Conservation (phyloP, 2,113 vertebrate genomes). For the Phalacrocorax brasilianus region DNA sequence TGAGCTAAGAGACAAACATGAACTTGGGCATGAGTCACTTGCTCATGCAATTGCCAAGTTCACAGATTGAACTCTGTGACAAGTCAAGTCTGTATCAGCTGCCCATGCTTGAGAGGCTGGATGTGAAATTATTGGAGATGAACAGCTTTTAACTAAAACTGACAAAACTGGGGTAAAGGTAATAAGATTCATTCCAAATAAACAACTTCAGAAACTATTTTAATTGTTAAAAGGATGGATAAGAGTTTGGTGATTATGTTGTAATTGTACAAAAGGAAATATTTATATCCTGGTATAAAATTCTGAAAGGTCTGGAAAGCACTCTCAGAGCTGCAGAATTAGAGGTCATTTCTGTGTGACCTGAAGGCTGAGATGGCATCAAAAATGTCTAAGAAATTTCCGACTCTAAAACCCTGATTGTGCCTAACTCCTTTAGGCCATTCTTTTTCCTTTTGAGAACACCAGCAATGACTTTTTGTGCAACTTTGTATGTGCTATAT, state of each 20-base stretch:
- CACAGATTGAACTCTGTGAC: background rate
- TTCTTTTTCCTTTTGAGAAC: background rate
- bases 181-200: background rate
- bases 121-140: background rate
- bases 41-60: slow-evolving; percentile 30
- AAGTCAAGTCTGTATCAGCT: slow-evolving; percentile 3
- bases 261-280: background rate
- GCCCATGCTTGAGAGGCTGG: background rate
- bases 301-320: background rate
- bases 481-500: background rate
- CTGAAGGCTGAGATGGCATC: background rate
- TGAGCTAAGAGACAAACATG: slow-evolving; percentile 25
- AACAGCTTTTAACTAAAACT: background rate
- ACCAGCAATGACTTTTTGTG: background rate
- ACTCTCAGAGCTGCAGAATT: background rate
- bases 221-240: background rate
- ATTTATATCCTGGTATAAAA: background rate
- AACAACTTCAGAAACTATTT: background rate
- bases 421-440: background rate
- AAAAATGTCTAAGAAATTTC: background rate
- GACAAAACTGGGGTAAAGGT: background rate
- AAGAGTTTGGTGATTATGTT: background rate
- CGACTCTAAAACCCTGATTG: background rate
- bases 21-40: slow-evolving; percentile 41
- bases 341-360: background rate